phyloP scores from a whole-genome alignment of 2,888 invertebrate genomes.

The Micoletzkya japonica region DNA sequence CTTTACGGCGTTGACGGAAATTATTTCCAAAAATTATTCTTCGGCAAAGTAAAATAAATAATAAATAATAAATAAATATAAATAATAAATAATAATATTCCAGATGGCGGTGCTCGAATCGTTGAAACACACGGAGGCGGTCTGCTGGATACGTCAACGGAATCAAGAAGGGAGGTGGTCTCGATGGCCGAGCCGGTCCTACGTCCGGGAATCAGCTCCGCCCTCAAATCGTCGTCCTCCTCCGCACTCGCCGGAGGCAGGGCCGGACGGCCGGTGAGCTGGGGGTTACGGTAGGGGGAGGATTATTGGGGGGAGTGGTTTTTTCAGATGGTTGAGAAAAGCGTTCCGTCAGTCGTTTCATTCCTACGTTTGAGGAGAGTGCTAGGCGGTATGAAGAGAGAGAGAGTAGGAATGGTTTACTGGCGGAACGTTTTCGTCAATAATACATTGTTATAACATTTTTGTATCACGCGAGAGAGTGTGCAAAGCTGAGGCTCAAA shows the following conservation, averaged over 20 bases:
- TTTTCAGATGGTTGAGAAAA: too few relatives aligned
- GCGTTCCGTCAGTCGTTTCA: too few relatives aligned
- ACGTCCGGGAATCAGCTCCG: constrained; percentile 20
- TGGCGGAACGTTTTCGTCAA: too few relatives aligned
- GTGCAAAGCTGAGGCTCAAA: neutral
- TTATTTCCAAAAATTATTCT: neutral
- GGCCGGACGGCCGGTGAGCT: constrained; percentile 8
- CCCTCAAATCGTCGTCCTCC: constrained; percentile 20
- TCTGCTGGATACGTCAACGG: constrained; percentile 26
- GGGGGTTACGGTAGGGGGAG: too few relatives aligned
- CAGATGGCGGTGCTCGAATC: constrained; percentile 58
- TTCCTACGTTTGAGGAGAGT: too few relatives aligned
- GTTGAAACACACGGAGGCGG: constrained; percentile 58
- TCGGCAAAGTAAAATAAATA: too few relatives aligned
- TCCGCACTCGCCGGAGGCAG: constrained; percentile 12
- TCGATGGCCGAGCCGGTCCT: neutral
- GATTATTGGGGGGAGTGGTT: too few relatives aligned
- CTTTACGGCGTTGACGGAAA: too few relatives aligned
- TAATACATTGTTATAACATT: too few relatives aligned
- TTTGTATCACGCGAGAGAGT: neutral
- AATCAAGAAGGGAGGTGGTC: constrained; percentile 4
- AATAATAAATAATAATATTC: neutral
- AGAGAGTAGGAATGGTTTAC: too few relatives aligned
- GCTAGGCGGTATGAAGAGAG: too few relatives aligned
- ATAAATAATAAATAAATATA: neutral